phyloP scores from a whole-genome alignment of 2,797 vertebrate species.

The Dallia pectoralis region DNA sequence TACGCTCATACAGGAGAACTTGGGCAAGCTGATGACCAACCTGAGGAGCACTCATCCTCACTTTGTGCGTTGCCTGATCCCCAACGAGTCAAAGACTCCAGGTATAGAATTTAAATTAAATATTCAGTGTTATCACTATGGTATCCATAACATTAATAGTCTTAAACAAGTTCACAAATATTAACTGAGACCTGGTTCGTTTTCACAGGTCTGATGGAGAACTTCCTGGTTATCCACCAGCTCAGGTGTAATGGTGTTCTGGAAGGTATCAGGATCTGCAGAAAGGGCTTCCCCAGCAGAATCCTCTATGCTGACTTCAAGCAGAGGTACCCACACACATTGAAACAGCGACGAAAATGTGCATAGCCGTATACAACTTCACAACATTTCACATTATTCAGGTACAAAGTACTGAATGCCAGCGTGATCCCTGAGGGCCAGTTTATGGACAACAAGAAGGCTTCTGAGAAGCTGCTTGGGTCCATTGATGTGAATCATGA shows the following conservation, averaged over 20 bases:
- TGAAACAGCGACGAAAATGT: too few relatives aligned
- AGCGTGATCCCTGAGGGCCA: too few relatives aligned
- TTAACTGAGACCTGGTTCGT: too few relatives aligned
- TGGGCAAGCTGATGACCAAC: conserved; percentile 78
- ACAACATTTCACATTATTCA: too few relatives aligned
- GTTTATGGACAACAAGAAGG: too few relatives aligned
- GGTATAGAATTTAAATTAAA: conserved; percentile 49
- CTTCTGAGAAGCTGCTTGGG: too few relatives aligned
- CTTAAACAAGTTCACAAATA: too few relatives aligned
- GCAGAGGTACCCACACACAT: too few relatives aligned
- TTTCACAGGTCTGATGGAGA: too few relatives aligned
- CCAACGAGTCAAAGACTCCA: conserved; percentile 80
- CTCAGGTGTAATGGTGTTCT: conserved; percentile 3
- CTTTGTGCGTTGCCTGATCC: conserved; percentile 78
- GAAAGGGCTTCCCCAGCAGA: not conserved
- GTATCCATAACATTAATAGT: too few relatives aligned
- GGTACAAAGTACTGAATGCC: too few relatives aligned
- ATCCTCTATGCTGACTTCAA: conserved; percentile 56
- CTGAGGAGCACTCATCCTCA: conserved; percentile 76
- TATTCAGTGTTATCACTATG: not conserved
- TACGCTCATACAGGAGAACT: conserved; percentile 67
- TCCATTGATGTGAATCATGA: not conserved
- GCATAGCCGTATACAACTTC: too few relatives aligned
- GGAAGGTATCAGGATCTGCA: conserved; percentile 4
- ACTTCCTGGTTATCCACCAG: not conserved